phyloP scores from a whole-genome alignment of 1,140 invertebrate genomes.

The Calephelis virginiensis region DNA sequence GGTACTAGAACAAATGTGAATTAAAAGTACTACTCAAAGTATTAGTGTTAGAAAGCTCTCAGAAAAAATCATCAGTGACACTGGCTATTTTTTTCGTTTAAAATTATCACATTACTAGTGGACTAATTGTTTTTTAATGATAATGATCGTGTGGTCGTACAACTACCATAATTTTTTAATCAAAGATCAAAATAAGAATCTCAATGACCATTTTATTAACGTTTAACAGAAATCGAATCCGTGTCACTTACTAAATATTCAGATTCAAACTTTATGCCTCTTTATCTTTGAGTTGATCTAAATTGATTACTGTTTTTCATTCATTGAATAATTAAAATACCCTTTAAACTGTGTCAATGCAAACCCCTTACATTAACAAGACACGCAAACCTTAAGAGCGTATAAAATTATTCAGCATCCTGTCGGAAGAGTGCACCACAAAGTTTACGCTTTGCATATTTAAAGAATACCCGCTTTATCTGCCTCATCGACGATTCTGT shows the following conservation, averaged over 20 bases:
- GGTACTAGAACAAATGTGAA: too few relatives aligned
- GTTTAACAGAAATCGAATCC: background rate
- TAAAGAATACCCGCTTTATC: constrained; percentile 73
- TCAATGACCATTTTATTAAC: background rate
- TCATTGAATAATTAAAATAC: constrained; percentile 49
- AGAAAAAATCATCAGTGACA: too few relatives aligned
- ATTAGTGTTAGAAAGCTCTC: too few relatives aligned
- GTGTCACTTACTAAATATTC: constrained; percentile 8
- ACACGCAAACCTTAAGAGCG: constrained; percentile 72
- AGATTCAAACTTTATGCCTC: constrained; percentile 5
- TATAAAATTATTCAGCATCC: constrained; percentile 75
- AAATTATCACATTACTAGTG: too few relatives aligned
- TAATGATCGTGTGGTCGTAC: too few relatives aligned
- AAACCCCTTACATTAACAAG: constrained; percentile 60
- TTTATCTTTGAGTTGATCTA: constrained; percentile 35
- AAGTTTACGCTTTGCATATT: constrained; percentile 76
- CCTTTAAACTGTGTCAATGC: constrained; percentile 53
- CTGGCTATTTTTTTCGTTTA: too few relatives aligned
- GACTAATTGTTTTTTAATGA: too few relatives aligned
- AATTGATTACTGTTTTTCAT: constrained; percentile 43
- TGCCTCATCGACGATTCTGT: constrained; percentile 65
- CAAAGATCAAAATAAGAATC: background rate
- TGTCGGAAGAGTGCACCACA: constrained; percentile 63
- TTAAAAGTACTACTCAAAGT: too few relatives aligned
- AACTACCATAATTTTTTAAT: too few relatives aligned